Conservation (phyloP, 2,797 vertebrate genomes). For the Argentina silus region DNA sequence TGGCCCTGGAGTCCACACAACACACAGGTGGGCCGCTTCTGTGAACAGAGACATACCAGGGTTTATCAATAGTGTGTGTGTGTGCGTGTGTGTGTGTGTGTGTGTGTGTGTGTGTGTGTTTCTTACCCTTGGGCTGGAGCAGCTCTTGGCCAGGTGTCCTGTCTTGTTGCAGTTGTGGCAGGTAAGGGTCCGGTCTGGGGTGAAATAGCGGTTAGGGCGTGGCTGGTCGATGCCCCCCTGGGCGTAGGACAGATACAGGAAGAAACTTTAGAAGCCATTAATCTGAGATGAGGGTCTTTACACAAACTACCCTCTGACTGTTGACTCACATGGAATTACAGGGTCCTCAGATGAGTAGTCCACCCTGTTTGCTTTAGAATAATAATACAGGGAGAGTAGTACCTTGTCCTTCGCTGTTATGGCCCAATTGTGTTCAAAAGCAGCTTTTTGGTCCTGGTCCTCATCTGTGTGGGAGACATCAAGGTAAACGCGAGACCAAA, state of each 20-base stretch:
- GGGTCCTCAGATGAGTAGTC: neutral
- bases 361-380: no score
- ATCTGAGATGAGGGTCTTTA: neutral
- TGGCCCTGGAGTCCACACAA: constrained; percentile 72
- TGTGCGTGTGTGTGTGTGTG: constrained; percentile 1
- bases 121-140: constrained; percentile 58
- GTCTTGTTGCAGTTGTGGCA: constrained; percentile 63
- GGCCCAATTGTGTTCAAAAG: constrained; percentile 46
- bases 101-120: constrained; percentile 8
- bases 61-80: neutral
- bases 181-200: constrained; percentile 22
- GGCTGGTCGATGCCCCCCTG: constrained; percentile 21
- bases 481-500: neutral
- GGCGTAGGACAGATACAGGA: constrained; percentile 15
- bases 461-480: constrained; percentile 44
- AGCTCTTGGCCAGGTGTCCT: constrained; percentile 62
- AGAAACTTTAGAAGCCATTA: neutral
- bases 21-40: constrained; percentile 63
- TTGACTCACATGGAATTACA: neutral
- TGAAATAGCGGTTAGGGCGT: constrained; percentile 46
- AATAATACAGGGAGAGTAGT: constrained; percentile 13
- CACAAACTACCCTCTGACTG: neutral
- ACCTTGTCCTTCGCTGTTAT: constrained; percentile 71
- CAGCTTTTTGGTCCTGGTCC: constrained; percentile 15
- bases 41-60: constrained; percentile 13